Percentiles rank a stretch among this genome's conserved stretches.
phyloP scores from a whole-genome alignment of 2,888 invertebrate species.

The Hemaris fuciformis region DNA sequence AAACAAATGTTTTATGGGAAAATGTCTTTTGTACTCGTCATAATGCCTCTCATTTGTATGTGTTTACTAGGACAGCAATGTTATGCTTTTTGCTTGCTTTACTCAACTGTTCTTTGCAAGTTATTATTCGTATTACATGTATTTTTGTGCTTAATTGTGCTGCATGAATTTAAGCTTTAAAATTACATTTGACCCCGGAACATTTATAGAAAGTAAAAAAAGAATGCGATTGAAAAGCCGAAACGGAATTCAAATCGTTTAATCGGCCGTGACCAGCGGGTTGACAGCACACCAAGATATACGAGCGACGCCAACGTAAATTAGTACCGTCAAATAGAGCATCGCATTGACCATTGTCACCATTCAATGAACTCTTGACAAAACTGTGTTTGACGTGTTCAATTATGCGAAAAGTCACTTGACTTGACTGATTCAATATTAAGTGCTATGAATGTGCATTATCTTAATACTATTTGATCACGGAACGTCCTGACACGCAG shows the following conservation, averaged over 20 bases:
- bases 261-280: slow-evolving; percentile 15
- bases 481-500: neutral
- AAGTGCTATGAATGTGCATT: neutral
- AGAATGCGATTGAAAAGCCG: slow-evolving; percentile 12
- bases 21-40: slow-evolving; percentile 6
- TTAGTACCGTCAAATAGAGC: slow-evolving; percentile 30
- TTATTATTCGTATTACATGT: neutral
- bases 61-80: neutral
- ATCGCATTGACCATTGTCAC: slow-evolving; percentile 26
- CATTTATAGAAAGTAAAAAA: neutral
- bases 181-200: neutral
- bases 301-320: slow-evolving; percentile 25
- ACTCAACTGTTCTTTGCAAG: neutral
- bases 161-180: neutral
- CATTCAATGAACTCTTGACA: slow-evolving; percentile 24
- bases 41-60: slow-evolving; percentile 8
- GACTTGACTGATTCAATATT: slow-evolving; percentile 19
- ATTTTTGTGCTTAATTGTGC: neutral
- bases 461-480: neutral
- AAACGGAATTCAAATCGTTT: slow-evolving; percentile 13
- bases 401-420: slow-evolving; percentile 30
- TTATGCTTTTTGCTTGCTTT: neutral
- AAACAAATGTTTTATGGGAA: slow-evolving; percentile 18
- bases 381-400: slow-evolving; percentile 28
- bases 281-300: slow-evolving; percentile 23